Conservation (phyloP, 2,888 invertebrate genomes). For the Pteria penguin region DNA sequence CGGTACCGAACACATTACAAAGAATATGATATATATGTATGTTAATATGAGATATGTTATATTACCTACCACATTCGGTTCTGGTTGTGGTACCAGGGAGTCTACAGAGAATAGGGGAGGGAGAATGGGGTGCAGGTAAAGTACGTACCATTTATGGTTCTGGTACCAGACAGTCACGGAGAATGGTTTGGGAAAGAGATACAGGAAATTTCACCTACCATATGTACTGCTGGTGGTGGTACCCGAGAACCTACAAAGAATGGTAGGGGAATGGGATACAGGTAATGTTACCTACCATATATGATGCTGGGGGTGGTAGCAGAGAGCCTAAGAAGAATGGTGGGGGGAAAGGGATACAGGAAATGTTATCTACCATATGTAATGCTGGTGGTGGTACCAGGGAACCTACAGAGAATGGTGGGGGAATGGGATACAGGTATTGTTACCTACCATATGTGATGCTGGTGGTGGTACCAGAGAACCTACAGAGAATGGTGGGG, state of each 20-base stretch:
- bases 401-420: constrained; percentile 52
- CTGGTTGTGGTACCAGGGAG: too few relatives aligned
- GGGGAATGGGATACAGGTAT: constrained; percentile 62
- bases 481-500: constrained; percentile 55
- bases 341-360: constrained; percentile 57
- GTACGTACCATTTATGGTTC: too few relatives aligned
- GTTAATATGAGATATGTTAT: too few relatives aligned
- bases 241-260: constrained; percentile 53
- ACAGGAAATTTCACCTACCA: too few relatives aligned
- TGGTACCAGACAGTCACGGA: too few relatives aligned
- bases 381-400: constrained; percentile 67
- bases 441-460: constrained; percentile 65
- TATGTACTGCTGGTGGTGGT: constrained; percentile 61
- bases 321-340: constrained; percentile 57
- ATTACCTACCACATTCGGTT: too few relatives aligned
- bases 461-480: constrained; percentile 62
- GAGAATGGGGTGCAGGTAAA: too few relatives aligned
- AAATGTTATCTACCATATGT: constrained; percentile 50
- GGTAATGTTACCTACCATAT: constrained; percentile 66
- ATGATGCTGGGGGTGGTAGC: constrained; percentile 62
- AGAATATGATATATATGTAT: too few relatives aligned
- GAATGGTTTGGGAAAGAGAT: too few relatives aligned
- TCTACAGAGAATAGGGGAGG: too few relatives aligned
- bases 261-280: constrained; percentile 60
- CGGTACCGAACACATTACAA: too few relatives aligned